These are phyloP conservation scores for Nilaparvata lugens DNA, from an alignment of 1,140 invertebrate genomes.

Conservation along the genomic window DNA sequence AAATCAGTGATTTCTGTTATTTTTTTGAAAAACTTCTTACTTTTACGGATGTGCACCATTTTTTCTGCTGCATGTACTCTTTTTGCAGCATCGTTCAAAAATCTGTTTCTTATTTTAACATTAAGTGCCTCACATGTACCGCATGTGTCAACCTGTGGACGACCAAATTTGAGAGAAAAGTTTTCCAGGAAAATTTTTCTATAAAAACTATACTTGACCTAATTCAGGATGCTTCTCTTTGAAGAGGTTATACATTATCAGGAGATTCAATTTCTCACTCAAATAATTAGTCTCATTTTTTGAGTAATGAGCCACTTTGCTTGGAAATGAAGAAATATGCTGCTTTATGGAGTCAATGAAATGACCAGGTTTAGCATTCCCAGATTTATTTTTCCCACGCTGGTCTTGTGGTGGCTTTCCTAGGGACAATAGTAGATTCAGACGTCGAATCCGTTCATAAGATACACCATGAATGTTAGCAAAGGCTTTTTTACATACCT, in stretches of 20 bases:
- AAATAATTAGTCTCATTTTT: not conserved
- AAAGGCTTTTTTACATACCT: no score
- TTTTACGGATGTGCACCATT: constrained; percentile 22
- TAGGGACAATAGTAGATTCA: no score
- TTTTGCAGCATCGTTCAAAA: constrained; percentile 23
- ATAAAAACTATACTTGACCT: not conserved
- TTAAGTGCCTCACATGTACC: constrained; percentile 19
- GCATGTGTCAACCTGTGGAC: not conserved
- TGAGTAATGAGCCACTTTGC: not conserved
- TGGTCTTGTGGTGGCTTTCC: no score
- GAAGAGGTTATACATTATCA: not conserved
- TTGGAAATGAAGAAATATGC: not conserved
- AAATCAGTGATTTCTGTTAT: not conserved
- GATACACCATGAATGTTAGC: no score
- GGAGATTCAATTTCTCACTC: not conserved
- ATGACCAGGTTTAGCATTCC: not conserved
- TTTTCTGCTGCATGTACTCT: constrained; percentile 27
- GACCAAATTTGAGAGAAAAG: not conserved
- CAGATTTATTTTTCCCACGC: not conserved
- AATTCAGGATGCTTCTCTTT: not conserved
- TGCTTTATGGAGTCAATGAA: not conserved
- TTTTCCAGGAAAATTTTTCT: constrained; percentile 3
- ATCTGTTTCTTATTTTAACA: constrained; percentile 9
- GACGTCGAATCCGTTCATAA: no score
- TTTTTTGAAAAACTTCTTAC: constrained; percentile 25